phyloP scores from a whole-genome alignment of 1,140 invertebrate species.

The Orussus abietinus region DNA sequence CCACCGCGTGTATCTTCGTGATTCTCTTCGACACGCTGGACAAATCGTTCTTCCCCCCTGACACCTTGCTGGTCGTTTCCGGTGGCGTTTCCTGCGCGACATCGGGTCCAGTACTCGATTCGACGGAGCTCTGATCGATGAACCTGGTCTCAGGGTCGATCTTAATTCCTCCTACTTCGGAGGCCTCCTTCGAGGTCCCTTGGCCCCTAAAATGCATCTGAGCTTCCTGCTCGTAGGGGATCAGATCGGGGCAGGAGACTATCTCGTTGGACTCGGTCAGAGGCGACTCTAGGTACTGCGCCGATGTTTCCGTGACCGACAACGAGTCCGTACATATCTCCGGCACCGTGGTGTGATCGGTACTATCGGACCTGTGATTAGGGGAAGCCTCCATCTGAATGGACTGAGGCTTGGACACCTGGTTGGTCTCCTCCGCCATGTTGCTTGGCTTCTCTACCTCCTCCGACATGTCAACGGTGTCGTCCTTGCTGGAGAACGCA shows the following conservation, averaged over 20 bases:
- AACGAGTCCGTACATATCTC: slow-evolving; percentile 44
- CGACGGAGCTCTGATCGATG: slow-evolving; percentile 46
- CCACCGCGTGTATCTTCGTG: slow-evolving; percentile 6
- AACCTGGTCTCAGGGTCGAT: slow-evolving; percentile 36
- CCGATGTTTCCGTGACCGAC: slow-evolving; percentile 46
- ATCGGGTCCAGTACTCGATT: slow-evolving; percentile 33
- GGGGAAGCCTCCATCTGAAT: slow-evolving; percentile 31
- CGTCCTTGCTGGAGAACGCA: slow-evolving; percentile 82
- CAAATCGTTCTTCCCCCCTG: background rate
- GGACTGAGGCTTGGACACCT: slow-evolving; percentile 20
- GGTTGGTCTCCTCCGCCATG: slow-evolving; percentile 18
- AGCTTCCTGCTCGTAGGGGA: slow-evolving; percentile 39
- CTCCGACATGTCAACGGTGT: slow-evolving; percentile 69
- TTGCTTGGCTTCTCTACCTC: slow-evolving; percentile 63
- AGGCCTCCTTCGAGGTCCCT: slow-evolving; percentile 9
- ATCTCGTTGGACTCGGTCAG: slow-evolving; percentile 46
- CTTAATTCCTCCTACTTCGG: slow-evolving; percentile 23
- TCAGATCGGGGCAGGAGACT: slow-evolving; percentile 35
- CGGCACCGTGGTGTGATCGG: slow-evolving; percentile 41
- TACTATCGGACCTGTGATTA: slow-evolving; percentile 43
- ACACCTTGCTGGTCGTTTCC: slow-evolving; percentile 8
- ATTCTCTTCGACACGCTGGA: slow-evolving; percentile 3
- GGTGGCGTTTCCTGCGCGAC: slow-evolving; percentile 24
- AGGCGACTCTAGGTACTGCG: slow-evolving; percentile 46
- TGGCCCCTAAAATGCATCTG: slow-evolving; percentile 11